A percentile compares a stretch with the other conserved stretches of the same genome.
Evolutionary conservation across 92 coral and sea anemone species (phyloP).

Genomic region (Montipora capitata): DNA sequence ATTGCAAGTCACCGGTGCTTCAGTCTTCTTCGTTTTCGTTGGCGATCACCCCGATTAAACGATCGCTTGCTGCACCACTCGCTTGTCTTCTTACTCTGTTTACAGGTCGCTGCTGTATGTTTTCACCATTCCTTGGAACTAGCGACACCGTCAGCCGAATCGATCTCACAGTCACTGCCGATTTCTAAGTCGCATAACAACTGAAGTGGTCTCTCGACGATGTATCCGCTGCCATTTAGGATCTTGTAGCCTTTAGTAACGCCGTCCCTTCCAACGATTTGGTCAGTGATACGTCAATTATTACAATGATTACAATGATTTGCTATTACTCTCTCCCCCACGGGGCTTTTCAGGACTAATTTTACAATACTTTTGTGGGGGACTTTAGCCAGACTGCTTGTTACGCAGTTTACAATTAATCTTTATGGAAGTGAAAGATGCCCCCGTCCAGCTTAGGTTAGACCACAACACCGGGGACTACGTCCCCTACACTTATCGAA

Average conservation of each 20-base stretch:
- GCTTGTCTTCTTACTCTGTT: conserved; percentile 4
- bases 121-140: neutral
- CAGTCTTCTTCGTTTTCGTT: conserved; percentile 41
- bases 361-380: too few relatives aligned
- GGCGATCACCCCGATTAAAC: conserved; percentile 26
- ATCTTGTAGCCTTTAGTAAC: conserved; percentile 51
- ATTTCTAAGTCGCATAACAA: conserved; percentile 53
- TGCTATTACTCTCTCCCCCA: too few relatives aligned
- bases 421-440: too few relatives aligned
- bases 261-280: conserved; percentile 70
- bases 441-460: too few relatives aligned
- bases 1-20: neutral
- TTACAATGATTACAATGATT: too few relatives aligned
- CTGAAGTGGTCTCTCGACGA: conserved; percentile 61
- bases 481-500: too few relatives aligned
- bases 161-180: conserved; percentile 1
- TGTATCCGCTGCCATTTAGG: conserved; percentile 32
- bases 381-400: too few relatives aligned
- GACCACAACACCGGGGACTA: too few relatives aligned
- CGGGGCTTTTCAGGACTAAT: too few relatives aligned
- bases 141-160: neutral
- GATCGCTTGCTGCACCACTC: conserved; percentile 15
- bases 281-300: conserved; percentile 35
- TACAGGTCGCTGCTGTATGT: neutral
- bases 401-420: too few relatives aligned